Percentiles rank a stretch among this genome's conserved stretches.
Evolutionary conservation across 2,888 invertebrate species (phyloP).

Genomic region (Lordiphosa andalusiaca): DNA sequence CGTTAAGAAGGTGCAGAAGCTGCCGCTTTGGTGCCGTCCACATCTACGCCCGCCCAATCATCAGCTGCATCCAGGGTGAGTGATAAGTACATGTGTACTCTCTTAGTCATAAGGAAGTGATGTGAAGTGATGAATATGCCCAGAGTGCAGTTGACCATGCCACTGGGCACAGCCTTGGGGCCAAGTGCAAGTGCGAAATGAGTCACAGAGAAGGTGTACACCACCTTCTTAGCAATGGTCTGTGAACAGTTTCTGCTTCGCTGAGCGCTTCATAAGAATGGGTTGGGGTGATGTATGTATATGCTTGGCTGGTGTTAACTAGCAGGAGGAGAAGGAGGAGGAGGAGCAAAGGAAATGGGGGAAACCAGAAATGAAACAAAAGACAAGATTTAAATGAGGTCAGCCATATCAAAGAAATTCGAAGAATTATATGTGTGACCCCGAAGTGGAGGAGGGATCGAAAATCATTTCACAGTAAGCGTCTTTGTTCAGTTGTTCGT

Average conservation of each 20-base stretch:
- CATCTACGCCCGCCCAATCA: constrained; percentile 8
- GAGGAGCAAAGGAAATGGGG: no score
- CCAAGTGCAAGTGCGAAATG: constrained; percentile 2
- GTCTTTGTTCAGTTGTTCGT: no score
- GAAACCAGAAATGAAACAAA: no score
- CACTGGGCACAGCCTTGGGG: constrained; percentile 5
- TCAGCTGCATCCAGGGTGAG: constrained; percentile 21
- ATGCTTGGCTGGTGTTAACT: constrained; percentile 24
- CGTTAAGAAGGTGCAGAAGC: constrained; percentile 55
- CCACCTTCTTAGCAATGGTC: constrained; percentile 25
- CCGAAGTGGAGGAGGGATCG: no score
- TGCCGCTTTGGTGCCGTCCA: constrained; percentile 51
- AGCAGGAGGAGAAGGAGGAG: no score
- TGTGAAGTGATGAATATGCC: constrained; percentile 4
- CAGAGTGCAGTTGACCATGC: constrained; percentile 17
- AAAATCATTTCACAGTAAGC: no score
- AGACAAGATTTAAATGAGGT: no score
- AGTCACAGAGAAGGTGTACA: constrained; percentile 4
- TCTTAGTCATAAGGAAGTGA: constrained; percentile 17
- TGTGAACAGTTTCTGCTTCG: constrained; percentile 49
- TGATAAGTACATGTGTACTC: constrained; percentile 8
- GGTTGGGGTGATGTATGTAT: constrained; percentile 1
- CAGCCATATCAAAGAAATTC: no score
- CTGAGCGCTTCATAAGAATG: constrained; percentile 54
- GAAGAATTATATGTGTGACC: no score